Evolutionary conservation across 2,888 invertebrate genomes (phyloP), one percentile per base, ranked within the genome.

Genomic region (Resseliella maxima): DNA sequence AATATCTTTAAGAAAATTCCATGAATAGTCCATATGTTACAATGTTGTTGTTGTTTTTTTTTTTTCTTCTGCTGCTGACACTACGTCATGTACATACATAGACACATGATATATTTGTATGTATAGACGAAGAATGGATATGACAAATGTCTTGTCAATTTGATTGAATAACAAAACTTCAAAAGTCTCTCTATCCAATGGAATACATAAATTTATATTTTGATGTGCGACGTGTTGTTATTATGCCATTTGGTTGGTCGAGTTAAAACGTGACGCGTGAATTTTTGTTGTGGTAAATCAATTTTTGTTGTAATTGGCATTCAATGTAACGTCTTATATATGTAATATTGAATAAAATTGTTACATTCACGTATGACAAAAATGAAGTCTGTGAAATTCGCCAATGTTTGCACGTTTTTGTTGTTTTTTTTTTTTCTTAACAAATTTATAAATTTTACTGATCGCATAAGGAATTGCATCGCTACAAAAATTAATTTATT

Each of bases 71-170:
- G n/a, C n/a, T 59, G 59, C 5, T 59, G 15, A 24, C 18, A 12
- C 0, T 72, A 72, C 35, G 35, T 59, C 72, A 72, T 72, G 15
- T 50, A 50, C 18, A 21, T 21, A 50, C 15, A 18, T 35, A 31
- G 10, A 72, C 72, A 72, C 31, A 72, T 72, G 27, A 31, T 72
- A 31, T 72, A 72, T 72, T 72, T 31, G 72, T 31, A 72, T 72
- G 31, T 15, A 31, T 35, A 31, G n/a, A 35, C 72, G 35, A 72
- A 72, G 72, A 72, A 72, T 72, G 72, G 72, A 15, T 72, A 72
- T 72, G 72, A 72, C 31, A 72, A 72, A 12, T 15, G 72, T 72
- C 31, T 72, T 35, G 72, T 35, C 72, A 72, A 72, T 72, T 15
- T 6, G 15, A 72, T 72, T 72, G 72, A 72, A 18, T 72, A 59